phyloP scores from a whole-genome alignment of 2,888 invertebrate genomes.

The Rhabditoides inermis region DNA sequence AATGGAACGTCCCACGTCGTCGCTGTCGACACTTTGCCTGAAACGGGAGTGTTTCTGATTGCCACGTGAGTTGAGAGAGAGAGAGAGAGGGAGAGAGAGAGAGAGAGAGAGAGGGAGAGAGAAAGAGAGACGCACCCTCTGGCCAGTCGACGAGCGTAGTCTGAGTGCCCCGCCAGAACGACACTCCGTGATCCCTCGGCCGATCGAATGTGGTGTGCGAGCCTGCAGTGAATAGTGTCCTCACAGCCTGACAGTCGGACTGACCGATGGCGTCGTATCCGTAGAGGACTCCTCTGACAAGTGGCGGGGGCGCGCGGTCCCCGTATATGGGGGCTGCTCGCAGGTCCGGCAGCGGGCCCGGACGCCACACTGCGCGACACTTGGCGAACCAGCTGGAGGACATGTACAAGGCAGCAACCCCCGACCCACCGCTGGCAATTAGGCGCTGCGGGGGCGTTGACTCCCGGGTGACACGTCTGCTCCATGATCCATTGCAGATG shows the following conservation, averaged over 20 bases:
- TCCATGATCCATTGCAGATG: conserved; percentile 44
- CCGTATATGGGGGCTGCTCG: conserved; percentile 32
- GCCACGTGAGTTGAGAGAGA: background rate
- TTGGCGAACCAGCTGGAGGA: conserved; percentile 39
- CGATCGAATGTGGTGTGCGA: conserved; percentile 26
- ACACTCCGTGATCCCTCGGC: conserved; percentile 43
- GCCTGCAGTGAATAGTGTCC: background rate
- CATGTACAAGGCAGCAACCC: too few relatives aligned
- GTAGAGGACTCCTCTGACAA: conserved; percentile 41
- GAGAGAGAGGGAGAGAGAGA: background rate
- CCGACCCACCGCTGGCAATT: conserved; percentile 34
- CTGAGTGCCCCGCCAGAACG: conserved; percentile 42
- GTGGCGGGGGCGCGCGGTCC: conserved; percentile 35
- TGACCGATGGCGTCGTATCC: conserved; percentile 40
- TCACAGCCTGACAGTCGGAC: background rate
- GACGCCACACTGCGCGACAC: conserved; percentile 38
- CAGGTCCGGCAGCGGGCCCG: conserved; percentile 33
- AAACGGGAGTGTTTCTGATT: background rate
- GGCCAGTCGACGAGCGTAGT: conserved; percentile 44
- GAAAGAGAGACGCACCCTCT: conserved; percentile 18
- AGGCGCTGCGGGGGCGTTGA: conserved; percentile 26
- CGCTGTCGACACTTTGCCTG: conserved; percentile 34
- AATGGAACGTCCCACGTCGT: conserved; percentile 40
- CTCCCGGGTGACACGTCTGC: conserved; percentile 36
- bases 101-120: background rate